Conservation (phyloP, 2,113 vertebrate genomes). For the Rousettus leschenaultii region DNA sequence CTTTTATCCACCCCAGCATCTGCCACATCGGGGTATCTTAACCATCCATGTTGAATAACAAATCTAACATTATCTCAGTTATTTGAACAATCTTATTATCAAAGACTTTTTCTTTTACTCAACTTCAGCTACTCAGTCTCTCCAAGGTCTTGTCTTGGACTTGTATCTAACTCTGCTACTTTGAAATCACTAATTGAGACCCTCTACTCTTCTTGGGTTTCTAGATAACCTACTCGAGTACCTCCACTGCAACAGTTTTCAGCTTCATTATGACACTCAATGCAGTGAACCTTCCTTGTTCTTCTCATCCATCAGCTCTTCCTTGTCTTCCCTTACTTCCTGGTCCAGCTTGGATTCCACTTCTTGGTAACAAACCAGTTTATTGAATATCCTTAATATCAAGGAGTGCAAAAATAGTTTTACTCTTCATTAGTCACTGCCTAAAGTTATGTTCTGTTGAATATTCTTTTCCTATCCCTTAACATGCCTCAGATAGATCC, state of each 20-base stretch:
- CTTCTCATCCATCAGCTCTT: neutral
- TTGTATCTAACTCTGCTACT: neutral
- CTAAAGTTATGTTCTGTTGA: neutral
- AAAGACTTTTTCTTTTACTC: neutral
- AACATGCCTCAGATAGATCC: neutral
- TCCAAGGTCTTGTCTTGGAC: neutral
- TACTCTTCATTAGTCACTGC: neutral
- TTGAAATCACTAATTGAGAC: neutral
- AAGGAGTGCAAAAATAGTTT: neutral
- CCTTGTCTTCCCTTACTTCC: neutral
- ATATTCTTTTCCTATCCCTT: neutral
- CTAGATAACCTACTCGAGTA: neutral
- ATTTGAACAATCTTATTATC: neutral
- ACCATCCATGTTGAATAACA: neutral
- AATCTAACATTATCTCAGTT: neutral
- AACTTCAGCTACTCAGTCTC: neutral
- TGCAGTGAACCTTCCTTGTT: neutral
- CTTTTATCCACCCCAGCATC: neutral
- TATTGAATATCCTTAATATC: neutral
- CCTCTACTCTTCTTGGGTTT: neutral
- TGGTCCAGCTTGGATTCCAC: neutral
- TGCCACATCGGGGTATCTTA: neutral
- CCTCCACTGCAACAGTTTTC: neutral
- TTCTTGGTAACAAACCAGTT: neutral
- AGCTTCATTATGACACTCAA: neutral